phyloP scores from a whole-genome alignment of 2,888 invertebrate genomes.

The Athalia circularis region DNA sequence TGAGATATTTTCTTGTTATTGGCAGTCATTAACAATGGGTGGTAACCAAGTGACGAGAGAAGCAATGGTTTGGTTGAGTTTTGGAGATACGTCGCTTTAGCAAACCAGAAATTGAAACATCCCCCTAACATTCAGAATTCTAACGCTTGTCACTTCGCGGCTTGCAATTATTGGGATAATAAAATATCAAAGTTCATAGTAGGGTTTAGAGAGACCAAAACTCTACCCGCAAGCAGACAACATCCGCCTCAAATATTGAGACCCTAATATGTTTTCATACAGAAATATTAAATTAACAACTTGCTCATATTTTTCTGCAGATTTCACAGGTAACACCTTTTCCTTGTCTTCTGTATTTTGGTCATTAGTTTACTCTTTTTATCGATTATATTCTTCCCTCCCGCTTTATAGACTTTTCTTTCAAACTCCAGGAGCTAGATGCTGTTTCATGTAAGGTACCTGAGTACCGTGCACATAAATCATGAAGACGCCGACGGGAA shows the following conservation, averaged over 20 bases:
- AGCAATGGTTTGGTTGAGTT: slow-evolving; percentile 36
- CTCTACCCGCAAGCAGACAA: not conserved
- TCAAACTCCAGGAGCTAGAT: slow-evolving; percentile 47
- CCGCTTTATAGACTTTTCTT: not conserved
- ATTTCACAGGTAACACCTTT: slow-evolving; percentile 16
- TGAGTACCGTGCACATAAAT: slow-evolving; percentile 43
- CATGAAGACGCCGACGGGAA: slow-evolving; percentile 74
- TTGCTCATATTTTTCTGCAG: not conserved
- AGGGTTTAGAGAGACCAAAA: not conserved
- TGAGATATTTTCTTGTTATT: slow-evolving; percentile 3
- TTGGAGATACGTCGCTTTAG: slow-evolving; percentile 49
- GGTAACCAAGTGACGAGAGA: slow-evolving; percentile 53
- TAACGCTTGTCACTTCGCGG: slow-evolving; percentile 42
- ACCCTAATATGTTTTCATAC: slow-evolving; percentile 35
- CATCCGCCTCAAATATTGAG: not conserved
- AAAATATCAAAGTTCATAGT: not conserved
- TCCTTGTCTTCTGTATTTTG: not conserved
- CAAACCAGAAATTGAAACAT: slow-evolving; percentile 53
- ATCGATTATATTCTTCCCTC: not conserved
- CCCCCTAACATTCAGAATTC: slow-evolving; percentile 48
- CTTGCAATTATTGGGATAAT: not conserved
- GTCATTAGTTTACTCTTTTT: not conserved
- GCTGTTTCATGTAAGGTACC: slow-evolving; percentile 40
- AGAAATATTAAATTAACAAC: slow-evolving; percentile 24
- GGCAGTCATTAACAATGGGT: slow-evolving; percentile 49